Evolutionary conservation across 2,113 vertebrate genomes (phyloP).

Genomic region (Lophochroa leadbeateri): DNA sequence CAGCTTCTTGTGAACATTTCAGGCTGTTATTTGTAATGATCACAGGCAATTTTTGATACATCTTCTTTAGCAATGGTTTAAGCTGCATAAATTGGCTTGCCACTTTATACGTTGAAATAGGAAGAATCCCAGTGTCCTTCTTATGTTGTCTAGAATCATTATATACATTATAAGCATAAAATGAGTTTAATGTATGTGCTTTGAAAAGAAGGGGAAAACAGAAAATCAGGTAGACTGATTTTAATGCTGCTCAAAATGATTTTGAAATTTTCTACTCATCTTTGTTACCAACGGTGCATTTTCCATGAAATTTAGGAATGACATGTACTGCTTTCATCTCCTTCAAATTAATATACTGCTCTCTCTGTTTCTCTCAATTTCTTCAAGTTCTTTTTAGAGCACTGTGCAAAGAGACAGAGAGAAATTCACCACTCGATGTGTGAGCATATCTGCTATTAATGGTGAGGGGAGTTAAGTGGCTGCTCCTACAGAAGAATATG

Average conservation of each 20-base stretch:
- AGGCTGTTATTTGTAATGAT: slow-evolving; percentile 81
- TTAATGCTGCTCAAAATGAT: slow-evolving; percentile 74
- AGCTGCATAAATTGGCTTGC: slow-evolving; percentile 79
- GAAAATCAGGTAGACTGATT: slow-evolving; percentile 70
- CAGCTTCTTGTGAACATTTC: slow-evolving; percentile 80
- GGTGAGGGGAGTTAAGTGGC: slow-evolving; percentile 71
- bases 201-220: slow-evolving; percentile 72
- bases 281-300: slow-evolving; percentile 68
- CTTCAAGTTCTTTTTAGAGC: slow-evolving; percentile 64
- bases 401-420: slow-evolving; percentile 67
- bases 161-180: slow-evolving; percentile 80
- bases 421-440: slow-evolving; percentile 55
- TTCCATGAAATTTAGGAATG: slow-evolving; percentile 70
- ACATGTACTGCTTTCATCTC: slow-evolving; percentile 71
- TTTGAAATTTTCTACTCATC: slow-evolving; percentile 75
- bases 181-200: slow-evolving; percentile 77
- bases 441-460: slow-evolving; percentile 56
- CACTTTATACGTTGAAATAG: slow-evolving; percentile 75
- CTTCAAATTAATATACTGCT: slow-evolving; percentile 68
- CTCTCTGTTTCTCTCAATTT: slow-evolving; percentile 64
- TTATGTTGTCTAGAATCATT: slow-evolving; percentile 80
- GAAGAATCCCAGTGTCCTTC: slow-evolving; percentile 68
- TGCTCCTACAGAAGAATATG: slow-evolving; percentile 53
- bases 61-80: slow-evolving; percentile 81
- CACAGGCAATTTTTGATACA: slow-evolving; percentile 80